Percentiles rank a stretch among this genome's conserved stretches.
Conservation (phyloP, 2,113 vertebrate genomes). For the Macquaria australasica region DNA sequence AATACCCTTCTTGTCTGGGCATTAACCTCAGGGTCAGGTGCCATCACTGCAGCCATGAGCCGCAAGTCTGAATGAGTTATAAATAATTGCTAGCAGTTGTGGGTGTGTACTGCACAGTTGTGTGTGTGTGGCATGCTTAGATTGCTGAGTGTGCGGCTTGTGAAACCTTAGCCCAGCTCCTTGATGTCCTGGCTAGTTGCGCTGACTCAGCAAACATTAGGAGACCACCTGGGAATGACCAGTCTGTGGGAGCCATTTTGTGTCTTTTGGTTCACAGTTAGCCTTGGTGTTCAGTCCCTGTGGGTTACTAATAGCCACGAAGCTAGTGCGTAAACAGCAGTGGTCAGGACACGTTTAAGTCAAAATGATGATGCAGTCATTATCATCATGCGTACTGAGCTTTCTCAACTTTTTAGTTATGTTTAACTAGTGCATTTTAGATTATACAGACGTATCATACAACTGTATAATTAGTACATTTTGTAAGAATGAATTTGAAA, state of each 20-base stretch:
- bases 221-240: slow-evolving; percentile 77
- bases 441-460: background rate
- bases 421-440: background rate
- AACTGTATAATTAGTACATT: background rate
- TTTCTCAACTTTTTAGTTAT: background rate
- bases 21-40: slow-evolving; percentile 71
- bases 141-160: slow-evolving; percentile 72
- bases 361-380: slow-evolving; percentile 20
- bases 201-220: slow-evolving; percentile 71
- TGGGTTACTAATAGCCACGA: slow-evolving; percentile 38
- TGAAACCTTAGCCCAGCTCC: slow-evolving; percentile 63
- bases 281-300: slow-evolving; percentile 39
- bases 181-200: slow-evolving; percentile 62
- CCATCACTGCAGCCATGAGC: slow-evolving; percentile 66
- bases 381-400: slow-evolving; percentile 9
- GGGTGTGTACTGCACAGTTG: slow-evolving; percentile 56
- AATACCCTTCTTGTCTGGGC: slow-evolving; percentile 29
- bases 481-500: slow-evolving; percentile 21
- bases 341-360: slow-evolving; percentile 3
- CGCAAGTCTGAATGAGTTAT: slow-evolving; percentile 66
- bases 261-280: slow-evolving; percentile 41
- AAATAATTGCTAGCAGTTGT: slow-evolving; percentile 80
- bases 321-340: slow-evolving; percentile 27
- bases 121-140: slow-evolving; percentile 53
- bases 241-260: slow-evolving; percentile 55